Evolutionary conservation across 1,140 invertebrate genomes (phyloP), one percentile per base, ranked within the genome.

Genomic region (Bombus fervidus): DNA sequence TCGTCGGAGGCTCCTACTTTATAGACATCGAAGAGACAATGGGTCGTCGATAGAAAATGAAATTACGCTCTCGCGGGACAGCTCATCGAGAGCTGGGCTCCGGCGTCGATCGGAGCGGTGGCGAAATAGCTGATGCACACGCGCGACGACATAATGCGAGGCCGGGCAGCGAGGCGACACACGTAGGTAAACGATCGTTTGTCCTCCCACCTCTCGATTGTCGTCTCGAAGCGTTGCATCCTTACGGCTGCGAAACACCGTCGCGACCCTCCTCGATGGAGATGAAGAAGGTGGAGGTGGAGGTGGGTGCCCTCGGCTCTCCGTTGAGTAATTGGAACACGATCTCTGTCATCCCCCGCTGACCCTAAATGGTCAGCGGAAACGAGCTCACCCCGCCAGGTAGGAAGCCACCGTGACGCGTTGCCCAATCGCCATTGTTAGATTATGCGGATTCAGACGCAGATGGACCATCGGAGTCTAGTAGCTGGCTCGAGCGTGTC

Each of bases 261-360:
- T 9, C 66, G 66, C 13, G 41, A 37, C 64, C 77, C 66, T 69
- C 34, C 34, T 69, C 57, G 81, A 76, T 47, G 81, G 59, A 83
- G 62, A 76, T 39, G 53, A 80, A 86, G 78, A 66, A n/a, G 59
- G 80, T 72, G 90, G 75, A 88, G 83, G 86, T 88, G 87, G 89
- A 85, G 87, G 91, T 91, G 84, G 91, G 89, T 92, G 91, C 84
- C 75, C 84, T 80, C 81, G 39, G 80, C 53, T 86, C 41, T 39
- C 73, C 84, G 88, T 94, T 94, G 93, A 94, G 93, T 94, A 94
- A 94, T 94, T 93, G 92, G 93, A 94, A 94, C 94, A 93, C 91
- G 93, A 93, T 92, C 93, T 94, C 93, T 92, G 92, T 86, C 92
- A 94, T 92, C 91, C 91, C 91, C 92, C 92, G 91, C 91, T 91